Conservation (phyloP, 2,113 vertebrate genomes). For the Aix galericulata region DNA sequence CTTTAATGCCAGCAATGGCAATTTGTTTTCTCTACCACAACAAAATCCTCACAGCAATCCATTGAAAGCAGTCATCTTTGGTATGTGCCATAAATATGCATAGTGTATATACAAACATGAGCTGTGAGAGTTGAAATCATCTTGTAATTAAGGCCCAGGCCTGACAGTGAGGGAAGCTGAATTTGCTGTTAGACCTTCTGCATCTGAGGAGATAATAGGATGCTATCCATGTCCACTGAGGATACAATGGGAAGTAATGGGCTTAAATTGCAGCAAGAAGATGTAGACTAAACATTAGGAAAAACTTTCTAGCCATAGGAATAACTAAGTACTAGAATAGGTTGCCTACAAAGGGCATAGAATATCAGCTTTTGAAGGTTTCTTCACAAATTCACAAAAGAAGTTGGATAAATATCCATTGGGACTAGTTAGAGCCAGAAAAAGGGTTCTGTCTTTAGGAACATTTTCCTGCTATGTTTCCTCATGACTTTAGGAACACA, state of each 20-base stretch:
- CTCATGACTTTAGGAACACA: neutral
- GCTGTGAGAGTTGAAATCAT: slow-evolving; percentile 10
- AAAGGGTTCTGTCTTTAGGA: neutral
- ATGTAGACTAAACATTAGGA: slow-evolving; percentile 2
- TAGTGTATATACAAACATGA: slow-evolving; percentile 16
- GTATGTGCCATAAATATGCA: slow-evolving; percentile 34
- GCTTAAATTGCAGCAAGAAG: neutral
- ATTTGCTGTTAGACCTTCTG: neutral
- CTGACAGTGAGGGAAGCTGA: slow-evolving; percentile 13
- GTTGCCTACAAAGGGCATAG: neutral
- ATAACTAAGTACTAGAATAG: neutral
- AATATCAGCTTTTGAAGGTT: neutral
- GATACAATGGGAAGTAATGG: slow-evolving; percentile 4
- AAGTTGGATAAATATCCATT: neutral
- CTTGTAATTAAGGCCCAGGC: slow-evolving; percentile 22
- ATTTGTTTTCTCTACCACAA: slow-evolving; percentile 48
- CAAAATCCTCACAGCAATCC: slow-evolving; percentile 14
- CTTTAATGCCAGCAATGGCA: neutral
- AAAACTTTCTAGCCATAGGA: slow-evolving; percentile 12
- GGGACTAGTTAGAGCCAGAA: neutral
- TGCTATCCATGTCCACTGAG: neutral
- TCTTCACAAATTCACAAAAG: neutral
- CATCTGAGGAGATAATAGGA: slow-evolving; percentile 16
- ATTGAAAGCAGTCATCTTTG: slow-evolving; percentile 30
- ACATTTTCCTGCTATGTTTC: neutral